Base-by-base conservation (phyloP, 2,888 invertebrate genomes). In the Dioctria rufipes region DNA sequence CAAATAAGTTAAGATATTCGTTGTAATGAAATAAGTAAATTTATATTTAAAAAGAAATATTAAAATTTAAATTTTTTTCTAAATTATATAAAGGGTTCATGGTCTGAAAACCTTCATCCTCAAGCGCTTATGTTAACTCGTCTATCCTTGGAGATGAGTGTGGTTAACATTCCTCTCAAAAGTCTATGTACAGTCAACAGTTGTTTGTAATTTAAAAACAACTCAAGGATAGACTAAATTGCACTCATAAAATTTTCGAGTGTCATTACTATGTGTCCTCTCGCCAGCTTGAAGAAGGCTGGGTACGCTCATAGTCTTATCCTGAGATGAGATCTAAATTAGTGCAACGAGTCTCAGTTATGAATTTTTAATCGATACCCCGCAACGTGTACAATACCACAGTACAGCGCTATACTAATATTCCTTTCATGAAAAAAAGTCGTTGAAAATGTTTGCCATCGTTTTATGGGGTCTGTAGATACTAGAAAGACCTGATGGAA, bases 371-470 rank as follows among this genome's bases (percentile, higher is more conserved):
- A 73, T 73, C 73, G 73, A 73, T 73, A 73, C 73, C 60, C 54
- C 42, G 42, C 25, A 42, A n/a, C n/a, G 65, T 65, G 11, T 11
- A 40, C n/a, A 39, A 69, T 39, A 37, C 9, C 5, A 5, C 58
- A 11, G 73, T 40, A 54, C 42, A 46, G n/a, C 9, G 11, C 54
- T 58, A 25, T 73, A 73, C 73, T 73, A 73, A 58, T 73, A 73
- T 73, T n/a, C 42, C 25, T n/a, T 60, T 13, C 60, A 58, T 73
- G 73, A 73, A 58, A 73, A 51, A 51, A 73, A 73, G 60, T 73
- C 73, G 73, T 73, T 58, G 73, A 51, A 65, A 78, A 77, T 78
- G 78, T 78, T 78, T 78, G 54, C 78, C 51, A 51, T 66, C 78
- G 66, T 54, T 78, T 78, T 78, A 54, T 54, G 51, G 51, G 78